phyloP scores from a whole-genome alignment of 2,797 vertebrate genomes.

The Kryptolebias ocellatus region DNA sequence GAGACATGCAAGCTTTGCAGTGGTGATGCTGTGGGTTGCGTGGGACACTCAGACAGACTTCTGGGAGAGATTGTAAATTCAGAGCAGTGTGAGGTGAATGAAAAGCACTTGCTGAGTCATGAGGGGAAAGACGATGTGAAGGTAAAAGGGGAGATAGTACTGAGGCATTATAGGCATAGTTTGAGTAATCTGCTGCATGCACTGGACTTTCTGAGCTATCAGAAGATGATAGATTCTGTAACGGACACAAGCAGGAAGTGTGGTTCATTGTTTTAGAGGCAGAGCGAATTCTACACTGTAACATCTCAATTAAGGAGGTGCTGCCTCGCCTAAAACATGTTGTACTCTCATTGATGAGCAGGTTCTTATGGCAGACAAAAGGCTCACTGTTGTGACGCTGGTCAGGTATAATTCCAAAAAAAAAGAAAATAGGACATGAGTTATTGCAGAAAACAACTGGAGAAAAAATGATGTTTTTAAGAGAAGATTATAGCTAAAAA shows the following conservation, averaged over 20 bases:
- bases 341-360: conserved; percentile 39
- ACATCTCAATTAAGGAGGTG: conserved; percentile 65
- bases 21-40: conserved; percentile 30
- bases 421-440: conserved; percentile 41
- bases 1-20: conserved; percentile 67
- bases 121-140: conserved; percentile 35
- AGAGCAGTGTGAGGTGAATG: conserved; percentile 41
- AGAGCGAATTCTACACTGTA: conserved; percentile 53
- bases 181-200: conserved; percentile 26
- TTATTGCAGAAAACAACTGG: conserved; percentile 35
- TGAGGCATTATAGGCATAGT: conserved; percentile 35
- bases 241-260: conserved; percentile 33
- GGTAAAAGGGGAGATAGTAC: conserved; percentile 39
- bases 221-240: conserved; percentile 30
- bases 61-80: conserved; percentile 46
- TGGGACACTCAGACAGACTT: conserved; percentile 32
- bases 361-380: conserved; percentile 54
- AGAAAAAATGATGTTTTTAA: not conserved
- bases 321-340: conserved; percentile 63
- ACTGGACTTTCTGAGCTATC: conserved; percentile 23
- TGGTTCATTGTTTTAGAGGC: conserved; percentile 30
- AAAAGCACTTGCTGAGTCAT: conserved; percentile 64
- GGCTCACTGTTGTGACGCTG: conserved; percentile 72
- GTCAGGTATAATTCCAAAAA: conserved; percentile 39
- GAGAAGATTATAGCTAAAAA: not conserved